Base-by-base conservation (phyloP, 2,113 vertebrate genomes). In the Chrysochloris asiatica region DNA sequence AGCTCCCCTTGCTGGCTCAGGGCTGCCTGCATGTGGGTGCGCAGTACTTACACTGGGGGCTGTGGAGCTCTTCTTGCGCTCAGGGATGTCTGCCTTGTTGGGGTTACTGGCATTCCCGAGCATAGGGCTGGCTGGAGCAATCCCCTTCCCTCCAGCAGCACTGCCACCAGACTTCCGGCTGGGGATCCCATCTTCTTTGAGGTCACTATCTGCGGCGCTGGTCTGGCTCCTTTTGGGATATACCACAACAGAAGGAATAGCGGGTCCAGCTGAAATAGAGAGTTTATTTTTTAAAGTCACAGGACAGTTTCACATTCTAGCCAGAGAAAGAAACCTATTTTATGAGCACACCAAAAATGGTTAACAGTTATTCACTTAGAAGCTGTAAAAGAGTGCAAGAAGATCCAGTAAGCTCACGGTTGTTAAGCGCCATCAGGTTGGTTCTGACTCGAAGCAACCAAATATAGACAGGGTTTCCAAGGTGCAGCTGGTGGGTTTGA, bases 61-160 rank as follows among this genome's bases (percentile, higher is more conserved):
- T 83, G 98, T 97, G 2, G 98, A 98, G 92, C 98, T 98, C 96
- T 99, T 99, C 98, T 99, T 99, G 94, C 99, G 98, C 72, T 99
- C 99, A 3, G 99, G 99, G 97, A 99, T 99, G 97, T 99, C 99
- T 1, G 99, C 99, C 97, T 99, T 99, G 97, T 99, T 99, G 94
- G 99, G 99, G 96, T 99, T 99, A 97, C 98, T 99, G 92, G 99
- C 99, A 59, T 98, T 99, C 93, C 99, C 99, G 92, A 99, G 98
- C 98, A 99, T 98, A 7, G 99, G 99, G 95, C 99, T 99, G 77
- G 99, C 98, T 21, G 98, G 98, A n/a, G 98, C 98, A 30, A 98
- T 97, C 52, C 98, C 98, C 96, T 98, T 98, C 79, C 98, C 98
- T 69, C 97, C 98, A 86, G 97, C 98, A 75, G 98, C 97, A 94